Evolutionary conservation across 92 coral and sea anemone genomes (phyloP).

Genomic region (Porites lobata): DNA sequence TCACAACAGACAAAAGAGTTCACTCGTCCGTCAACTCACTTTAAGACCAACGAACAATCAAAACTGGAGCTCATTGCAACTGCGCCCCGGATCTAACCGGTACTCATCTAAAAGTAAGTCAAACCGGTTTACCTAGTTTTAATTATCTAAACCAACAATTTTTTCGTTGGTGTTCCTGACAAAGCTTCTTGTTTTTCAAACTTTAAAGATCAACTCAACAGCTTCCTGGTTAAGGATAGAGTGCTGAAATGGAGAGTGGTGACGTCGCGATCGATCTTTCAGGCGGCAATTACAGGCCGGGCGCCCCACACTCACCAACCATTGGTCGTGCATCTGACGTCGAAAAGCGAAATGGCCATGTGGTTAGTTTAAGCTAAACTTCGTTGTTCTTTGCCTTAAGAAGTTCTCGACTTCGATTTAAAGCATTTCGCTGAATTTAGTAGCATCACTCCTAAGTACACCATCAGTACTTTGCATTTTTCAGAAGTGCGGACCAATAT

Average conservation of each 20-base stretch:
- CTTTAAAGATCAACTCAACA: conserved; percentile 10
- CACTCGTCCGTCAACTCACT: not conserved
- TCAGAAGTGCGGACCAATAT: no score
- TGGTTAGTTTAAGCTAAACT: no score
- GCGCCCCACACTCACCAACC: no score
- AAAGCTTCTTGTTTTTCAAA: not conserved
- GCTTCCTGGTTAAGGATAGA: conserved; percentile 38
- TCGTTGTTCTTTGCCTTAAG: no score
- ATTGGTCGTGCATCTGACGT: no score
- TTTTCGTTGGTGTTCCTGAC: conserved; percentile 1
- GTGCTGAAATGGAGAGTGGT: conserved; percentile 22
- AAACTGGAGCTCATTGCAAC: conserved; percentile 34
- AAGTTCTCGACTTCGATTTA: no score
- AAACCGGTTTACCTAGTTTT: not conserved
- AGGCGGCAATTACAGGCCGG: no score
- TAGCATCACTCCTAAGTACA: no score
- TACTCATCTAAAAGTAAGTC: conserved; percentile 17
- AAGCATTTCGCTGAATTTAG: no score
- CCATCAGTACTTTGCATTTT: no score
- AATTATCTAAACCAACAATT: not conserved
- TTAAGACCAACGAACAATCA: conserved; percentile 15
- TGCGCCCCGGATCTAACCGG: conserved; percentile 15
- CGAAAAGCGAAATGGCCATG: no score
- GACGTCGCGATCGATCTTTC: conserved; percentile 34
- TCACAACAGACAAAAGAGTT: no score